Percentiles rank a stretch among this genome's conserved stretches.
phyloP scores from a whole-genome alignment of 23 tunicate genomes.

The Trididemnum clinides region DNA sequence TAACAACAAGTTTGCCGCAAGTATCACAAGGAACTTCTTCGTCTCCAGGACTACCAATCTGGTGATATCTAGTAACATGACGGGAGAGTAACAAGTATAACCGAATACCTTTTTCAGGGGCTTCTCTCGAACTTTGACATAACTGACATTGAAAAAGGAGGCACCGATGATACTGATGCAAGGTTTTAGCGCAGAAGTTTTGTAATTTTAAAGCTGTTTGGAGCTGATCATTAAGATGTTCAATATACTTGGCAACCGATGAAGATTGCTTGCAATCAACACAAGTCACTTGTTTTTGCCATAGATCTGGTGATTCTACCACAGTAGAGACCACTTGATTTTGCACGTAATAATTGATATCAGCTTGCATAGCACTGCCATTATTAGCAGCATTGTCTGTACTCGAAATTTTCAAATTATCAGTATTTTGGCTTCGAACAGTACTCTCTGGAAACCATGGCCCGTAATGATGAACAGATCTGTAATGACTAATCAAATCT shows the following conservation, averaged over 20 bases:
- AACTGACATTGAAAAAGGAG: constrained; percentile 30
- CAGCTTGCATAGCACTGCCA: background rate
- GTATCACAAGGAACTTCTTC: constrained; percentile 23
- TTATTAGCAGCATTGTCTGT: background rate
- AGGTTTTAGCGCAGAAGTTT: too few species aligned
- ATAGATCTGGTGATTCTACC: background rate
- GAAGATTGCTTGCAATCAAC: background rate
- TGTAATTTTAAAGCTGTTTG: background rate
- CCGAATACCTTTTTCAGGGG: constrained; percentile 34
- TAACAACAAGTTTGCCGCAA: constrained; percentile 32
- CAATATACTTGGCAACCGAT: constrained; percentile 31
- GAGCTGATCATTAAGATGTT: constrained; percentile 44
- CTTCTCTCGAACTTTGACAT: background rate
- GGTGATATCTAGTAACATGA: constrained; percentile 48
- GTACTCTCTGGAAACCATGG: background rate
- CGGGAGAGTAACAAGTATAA: constrained; percentile 12
- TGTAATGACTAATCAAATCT: background rate
- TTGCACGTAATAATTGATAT: background rate
- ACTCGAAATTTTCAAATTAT: background rate
- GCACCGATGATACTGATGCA: constrained; percentile 20
- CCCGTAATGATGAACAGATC: background rate
- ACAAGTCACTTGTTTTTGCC: background rate
- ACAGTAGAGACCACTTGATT: background rate
- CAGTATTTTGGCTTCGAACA: background rate
- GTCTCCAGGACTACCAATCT: constrained; percentile 25